These are phyloP conservation scores for Poeciliopsis gracilis DNA, from an alignment of 2,797 vertebrate species.

Conservation along the genomic window DNA sequence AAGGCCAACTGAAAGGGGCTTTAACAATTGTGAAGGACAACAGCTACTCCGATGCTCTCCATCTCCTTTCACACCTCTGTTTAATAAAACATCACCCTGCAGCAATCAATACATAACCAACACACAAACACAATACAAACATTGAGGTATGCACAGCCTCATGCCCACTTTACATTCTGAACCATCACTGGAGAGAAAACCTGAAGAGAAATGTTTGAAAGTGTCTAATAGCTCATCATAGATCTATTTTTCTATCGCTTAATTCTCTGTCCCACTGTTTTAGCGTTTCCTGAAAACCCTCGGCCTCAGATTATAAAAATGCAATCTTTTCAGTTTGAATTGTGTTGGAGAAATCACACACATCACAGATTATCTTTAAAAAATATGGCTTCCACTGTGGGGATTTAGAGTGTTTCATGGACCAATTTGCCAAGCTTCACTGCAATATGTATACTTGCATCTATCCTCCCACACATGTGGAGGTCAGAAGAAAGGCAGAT, in stretches of 20 bases:
- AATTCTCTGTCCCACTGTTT: not conserved
- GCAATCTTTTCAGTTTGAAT: constrained; percentile 30
- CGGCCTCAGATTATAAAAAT: constrained; percentile 45
- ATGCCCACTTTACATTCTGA: constrained; percentile 45
- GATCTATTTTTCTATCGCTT: constrained; percentile 15
- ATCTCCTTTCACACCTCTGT: constrained; percentile 44
- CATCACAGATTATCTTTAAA: constrained; percentile 5
- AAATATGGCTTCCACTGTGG: not conserved
- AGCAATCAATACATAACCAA: constrained; percentile 51
- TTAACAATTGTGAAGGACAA: constrained; percentile 33
- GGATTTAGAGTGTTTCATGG: constrained; percentile 17
- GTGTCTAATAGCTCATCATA: constrained; percentile 19
- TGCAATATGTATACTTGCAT: constrained; percentile 1
- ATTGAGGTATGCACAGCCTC: constrained; percentile 8
- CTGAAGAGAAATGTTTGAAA: constrained; percentile 25
- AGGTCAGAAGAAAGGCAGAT: constrained; percentile 39
- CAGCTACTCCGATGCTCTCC: constrained; percentile 22
- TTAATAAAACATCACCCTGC: constrained; percentile 71
- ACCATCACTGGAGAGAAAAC: constrained; percentile 16
- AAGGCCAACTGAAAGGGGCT: constrained; percentile 27
- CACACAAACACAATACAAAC: constrained; percentile 34
- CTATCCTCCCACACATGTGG: constrained; percentile 26
- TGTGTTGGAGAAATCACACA: not conserved
- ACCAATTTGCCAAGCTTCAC: constrained; percentile 16
- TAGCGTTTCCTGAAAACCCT: constrained; percentile 5